phyloP scores from a whole-genome alignment of 2,113 vertebrate species.

The Pollachius pollachius region DNA sequence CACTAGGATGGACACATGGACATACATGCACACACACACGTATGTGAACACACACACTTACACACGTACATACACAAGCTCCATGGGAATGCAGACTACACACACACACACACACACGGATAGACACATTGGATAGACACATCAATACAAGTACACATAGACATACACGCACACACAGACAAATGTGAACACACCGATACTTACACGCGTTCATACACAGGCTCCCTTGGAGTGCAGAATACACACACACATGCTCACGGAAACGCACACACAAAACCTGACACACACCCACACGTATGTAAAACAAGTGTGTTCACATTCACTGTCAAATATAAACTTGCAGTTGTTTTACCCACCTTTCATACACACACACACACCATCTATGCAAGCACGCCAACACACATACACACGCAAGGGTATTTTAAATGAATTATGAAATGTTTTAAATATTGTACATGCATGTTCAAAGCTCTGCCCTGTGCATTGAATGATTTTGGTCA shows the following conservation, averaged over 20 bases:
- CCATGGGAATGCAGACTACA: not conserved
- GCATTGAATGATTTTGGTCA: no score
- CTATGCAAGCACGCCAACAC: not conserved
- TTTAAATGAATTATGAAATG: no score
- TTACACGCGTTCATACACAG: not conserved
- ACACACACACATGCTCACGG: not conserved
- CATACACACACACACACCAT: not conserved
- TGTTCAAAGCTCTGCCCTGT: no score
- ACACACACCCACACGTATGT: not conserved
- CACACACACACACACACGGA: not conserved
- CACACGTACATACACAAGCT: not conserved
- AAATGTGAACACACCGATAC: not conserved
- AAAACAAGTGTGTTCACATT: no score
- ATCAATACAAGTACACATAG: not conserved
- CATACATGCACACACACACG: not conserved
- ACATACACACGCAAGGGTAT: slow-evolving; percentile 8
- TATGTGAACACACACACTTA: not conserved
- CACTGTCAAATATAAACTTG: not conserved
- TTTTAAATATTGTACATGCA: no score
- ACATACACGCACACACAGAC: not conserved
- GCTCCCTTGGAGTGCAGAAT: not conserved
- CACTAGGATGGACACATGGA: not conserved
- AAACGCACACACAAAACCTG: not conserved
- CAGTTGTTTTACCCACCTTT: not conserved
- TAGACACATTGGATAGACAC: not conserved